Percentiles rank a stretch among this genome's conserved stretches.
These are phyloP conservation scores for Euzophera pinguis DNA, from an alignment of 2,888 invertebrate species.

Conservation along the genomic window DNA sequence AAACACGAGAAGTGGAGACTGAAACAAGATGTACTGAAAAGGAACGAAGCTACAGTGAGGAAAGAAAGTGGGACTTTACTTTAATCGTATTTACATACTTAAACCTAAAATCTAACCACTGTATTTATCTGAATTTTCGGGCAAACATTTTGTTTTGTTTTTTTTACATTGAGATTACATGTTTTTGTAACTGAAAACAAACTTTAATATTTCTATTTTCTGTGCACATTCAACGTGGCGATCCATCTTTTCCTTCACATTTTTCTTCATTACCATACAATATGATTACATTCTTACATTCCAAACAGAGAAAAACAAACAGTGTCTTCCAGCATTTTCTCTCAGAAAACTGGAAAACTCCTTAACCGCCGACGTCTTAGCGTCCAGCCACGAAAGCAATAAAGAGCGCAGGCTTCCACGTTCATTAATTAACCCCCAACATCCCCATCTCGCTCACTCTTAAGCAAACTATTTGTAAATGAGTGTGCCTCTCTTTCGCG, in stretches of 20 bases:
- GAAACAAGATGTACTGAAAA: too few species aligned
- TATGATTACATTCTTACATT: conserved; percentile 25
- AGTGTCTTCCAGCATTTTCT: conserved; percentile 55
- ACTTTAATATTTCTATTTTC: too few species aligned
- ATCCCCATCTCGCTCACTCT: conserved; percentile 61
- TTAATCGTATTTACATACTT: too few species aligned
- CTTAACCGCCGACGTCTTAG: conserved; percentile 74
- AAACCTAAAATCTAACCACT: too few species aligned
- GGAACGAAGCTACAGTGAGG: too few species aligned
- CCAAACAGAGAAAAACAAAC: conserved; percentile 44
- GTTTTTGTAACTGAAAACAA: too few species aligned
- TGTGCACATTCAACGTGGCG: neutral
- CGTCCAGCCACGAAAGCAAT: conserved; percentile 79
- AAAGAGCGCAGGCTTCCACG: conserved; percentile 80
- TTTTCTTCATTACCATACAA: conserved; percentile 26
- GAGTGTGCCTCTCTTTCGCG: conserved; percentile 67
- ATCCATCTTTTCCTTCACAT: neutral
- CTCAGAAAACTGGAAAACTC: conserved; percentile 60
- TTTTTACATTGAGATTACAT: too few species aligned
- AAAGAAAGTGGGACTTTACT: too few species aligned
- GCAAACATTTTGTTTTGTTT: too few species aligned
- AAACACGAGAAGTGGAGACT: too few species aligned
- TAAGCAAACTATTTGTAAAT: conserved; percentile 71
- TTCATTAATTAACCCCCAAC: conserved; percentile 79
- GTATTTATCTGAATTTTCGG: too few species aligned